phyloP scores from a whole-genome alignment of 2,888 invertebrate genomes.

The Taphrorychus bicolor region DNA sequence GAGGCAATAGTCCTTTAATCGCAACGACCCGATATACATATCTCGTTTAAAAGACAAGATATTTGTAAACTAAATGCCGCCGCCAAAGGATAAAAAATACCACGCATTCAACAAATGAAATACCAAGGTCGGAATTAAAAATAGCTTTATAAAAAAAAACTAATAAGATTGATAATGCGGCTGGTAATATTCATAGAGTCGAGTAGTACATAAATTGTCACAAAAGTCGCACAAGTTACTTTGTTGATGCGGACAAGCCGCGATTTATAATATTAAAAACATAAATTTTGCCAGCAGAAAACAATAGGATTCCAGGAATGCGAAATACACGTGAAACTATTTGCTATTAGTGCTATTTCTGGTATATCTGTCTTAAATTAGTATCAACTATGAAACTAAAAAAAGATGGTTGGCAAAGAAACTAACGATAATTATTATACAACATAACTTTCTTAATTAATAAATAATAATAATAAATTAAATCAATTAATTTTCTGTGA shows the following conservation, averaged over 20 bases:
- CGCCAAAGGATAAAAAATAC: constrained; percentile 8
- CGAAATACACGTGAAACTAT: not conserved
- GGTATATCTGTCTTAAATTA: too few relatives aligned
- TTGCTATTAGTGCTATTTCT: too few relatives aligned
- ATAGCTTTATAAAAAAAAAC: constrained; percentile 10
- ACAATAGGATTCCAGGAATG: not conserved
- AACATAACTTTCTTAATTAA: too few relatives aligned
- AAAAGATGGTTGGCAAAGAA: too few relatives aligned
- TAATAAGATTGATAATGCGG: constrained; percentile 14
- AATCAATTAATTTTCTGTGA: too few relatives aligned
- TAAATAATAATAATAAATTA: too few relatives aligned
- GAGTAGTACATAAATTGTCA: not conserved
- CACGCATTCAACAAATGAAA: constrained; percentile 17
- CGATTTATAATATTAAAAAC: not conserved
- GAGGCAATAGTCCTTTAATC: too few relatives aligned
- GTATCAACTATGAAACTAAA: too few relatives aligned
- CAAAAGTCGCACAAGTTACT: not conserved
- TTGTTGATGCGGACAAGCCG: not conserved
- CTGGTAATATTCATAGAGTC: not conserved
- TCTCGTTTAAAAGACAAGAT: not conserved
- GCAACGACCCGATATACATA: too few relatives aligned
- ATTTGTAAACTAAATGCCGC: constrained; percentile 6
- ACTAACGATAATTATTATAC: too few relatives aligned
- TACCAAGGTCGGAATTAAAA: constrained; percentile 24
- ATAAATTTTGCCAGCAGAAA: not conserved